Percentiles rank a stretch among this genome's conserved stretches.
These are phyloP conservation scores for Xenus cinereus DNA, from an alignment of 2,113 vertebrate species.

Conservation along the genomic window DNA sequence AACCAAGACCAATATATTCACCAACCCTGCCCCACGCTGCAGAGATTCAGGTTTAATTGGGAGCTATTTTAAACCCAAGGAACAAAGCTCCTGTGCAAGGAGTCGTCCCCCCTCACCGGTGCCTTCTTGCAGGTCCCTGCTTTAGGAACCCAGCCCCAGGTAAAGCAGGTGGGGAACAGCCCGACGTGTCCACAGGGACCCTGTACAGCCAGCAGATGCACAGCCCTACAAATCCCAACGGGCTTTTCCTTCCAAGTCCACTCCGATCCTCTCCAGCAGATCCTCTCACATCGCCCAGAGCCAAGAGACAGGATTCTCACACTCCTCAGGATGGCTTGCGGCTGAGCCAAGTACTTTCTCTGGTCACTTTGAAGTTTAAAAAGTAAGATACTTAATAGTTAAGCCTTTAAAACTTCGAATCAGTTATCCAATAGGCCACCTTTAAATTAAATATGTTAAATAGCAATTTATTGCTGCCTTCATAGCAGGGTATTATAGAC, in stretches of 20 bases:
- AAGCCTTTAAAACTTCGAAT: background rate
- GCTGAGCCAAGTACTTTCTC: background rate
- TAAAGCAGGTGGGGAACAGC: background rate
- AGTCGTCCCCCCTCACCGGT: too few species aligned
- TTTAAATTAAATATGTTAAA: background rate
- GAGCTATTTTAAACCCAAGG: background rate
- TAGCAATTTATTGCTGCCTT: background rate
- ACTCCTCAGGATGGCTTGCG: too few species aligned
- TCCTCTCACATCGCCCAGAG: background rate
- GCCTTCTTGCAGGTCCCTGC: background rate
- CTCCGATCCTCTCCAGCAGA: background rate
- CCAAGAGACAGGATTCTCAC: accelerated
- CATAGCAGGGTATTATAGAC: background rate
- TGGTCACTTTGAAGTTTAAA: background rate
- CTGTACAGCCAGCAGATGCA: background rate
- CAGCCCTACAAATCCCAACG: background rate
- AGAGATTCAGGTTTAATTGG: background rate
- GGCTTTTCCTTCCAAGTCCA: background rate
- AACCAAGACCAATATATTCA: background rate
- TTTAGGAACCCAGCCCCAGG: background rate
- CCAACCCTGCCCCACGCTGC: background rate
- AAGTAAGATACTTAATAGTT: background rate
- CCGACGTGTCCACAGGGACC: accelerated
- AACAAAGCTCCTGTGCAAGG: background rate
- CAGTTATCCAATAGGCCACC: background rate